Evolutionary conservation across 2,797 vertebrate genomes (phyloP).

Genomic region (Momotus momota): DNA sequence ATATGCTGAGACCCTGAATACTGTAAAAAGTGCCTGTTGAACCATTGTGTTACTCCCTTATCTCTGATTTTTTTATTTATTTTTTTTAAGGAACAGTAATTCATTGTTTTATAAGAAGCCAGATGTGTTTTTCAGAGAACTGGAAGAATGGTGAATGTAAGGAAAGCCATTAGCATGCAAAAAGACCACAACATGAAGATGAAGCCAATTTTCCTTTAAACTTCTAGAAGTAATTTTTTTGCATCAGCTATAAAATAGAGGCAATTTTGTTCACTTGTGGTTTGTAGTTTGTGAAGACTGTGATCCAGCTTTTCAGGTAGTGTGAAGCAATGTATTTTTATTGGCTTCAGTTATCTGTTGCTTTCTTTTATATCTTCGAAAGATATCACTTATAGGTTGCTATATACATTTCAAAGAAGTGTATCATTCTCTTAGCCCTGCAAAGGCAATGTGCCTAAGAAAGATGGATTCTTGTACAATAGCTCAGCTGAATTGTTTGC

Average conservation of each 20-base stretch:
- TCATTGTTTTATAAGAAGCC: background rate
- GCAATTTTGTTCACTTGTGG: background rate
- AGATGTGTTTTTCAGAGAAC: background rate
- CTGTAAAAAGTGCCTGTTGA: conserved; percentile 9
- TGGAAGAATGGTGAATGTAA: background rate
- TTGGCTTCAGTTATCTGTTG: background rate
- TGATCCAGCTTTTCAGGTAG: background rate
- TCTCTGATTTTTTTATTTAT: background rate
- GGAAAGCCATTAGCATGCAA: background rate
- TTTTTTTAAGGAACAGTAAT: background rate
- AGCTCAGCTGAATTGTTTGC: background rate
- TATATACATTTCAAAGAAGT: background rate
- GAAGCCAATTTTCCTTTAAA: background rate
- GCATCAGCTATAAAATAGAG: background rate
- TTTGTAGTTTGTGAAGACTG: background rate
- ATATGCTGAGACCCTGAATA: background rate
- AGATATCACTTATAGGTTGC: background rate
- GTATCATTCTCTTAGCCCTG: background rate
- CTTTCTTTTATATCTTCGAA: background rate
- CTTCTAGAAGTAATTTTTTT: background rate
- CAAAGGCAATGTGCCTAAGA: background rate
- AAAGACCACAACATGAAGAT: background rate
- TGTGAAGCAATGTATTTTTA: background rate
- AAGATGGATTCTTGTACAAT: background rate
- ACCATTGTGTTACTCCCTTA: background rate